Base-by-base conservation (phyloP, 1,140 invertebrate genomes). In the Bombus fervidus region DNA sequence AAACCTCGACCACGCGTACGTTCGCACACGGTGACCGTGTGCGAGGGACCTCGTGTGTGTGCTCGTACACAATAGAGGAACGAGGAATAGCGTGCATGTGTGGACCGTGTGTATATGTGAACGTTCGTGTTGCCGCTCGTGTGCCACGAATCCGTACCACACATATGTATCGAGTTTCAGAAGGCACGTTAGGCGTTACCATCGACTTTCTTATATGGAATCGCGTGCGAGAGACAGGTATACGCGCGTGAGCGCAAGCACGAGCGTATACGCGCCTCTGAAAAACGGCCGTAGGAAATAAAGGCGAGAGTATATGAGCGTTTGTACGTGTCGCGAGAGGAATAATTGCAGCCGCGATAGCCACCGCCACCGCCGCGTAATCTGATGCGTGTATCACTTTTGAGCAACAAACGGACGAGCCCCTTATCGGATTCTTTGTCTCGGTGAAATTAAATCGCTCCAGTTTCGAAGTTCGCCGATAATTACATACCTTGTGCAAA, bases 151-250 rank as follows among this genome's bases (percentile, higher is more conserved):
- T 90, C 85, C 86, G 85, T 85, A 81, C 77, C 85, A 53, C 72
- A 88, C 43, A 62, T 39, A 53, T 81, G 62, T 82, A 88, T 84
- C 83, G 84, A 88, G 87, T 90, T 91, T 91, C 89, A 88, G 90
- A 64, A 90, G 89, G 87, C 83, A 90, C 89, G 87, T 88, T 88
- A 90, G 86, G 90, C 86, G 86, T 83, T 77, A 78, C 83, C 81
- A 73, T 82, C 84, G 89, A 69, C 89, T 81, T 88, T 91, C 90
- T 88, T 91, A 91, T 88, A 91, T 88, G 89, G 89, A 88, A 90
- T 90, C 89, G 89, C 89, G 81, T 90, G 89, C 86, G 81, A 59
- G 68, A 66, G 82, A 81, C 90, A 86, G 76, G 76, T 83, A 82
- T 57, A 25, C 3, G 25, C 15, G n/a, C 41, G 72, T 13, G 28